Base-by-base conservation (phyloP, 1,140 invertebrate genomes). In the Prorops nasuta region DNA sequence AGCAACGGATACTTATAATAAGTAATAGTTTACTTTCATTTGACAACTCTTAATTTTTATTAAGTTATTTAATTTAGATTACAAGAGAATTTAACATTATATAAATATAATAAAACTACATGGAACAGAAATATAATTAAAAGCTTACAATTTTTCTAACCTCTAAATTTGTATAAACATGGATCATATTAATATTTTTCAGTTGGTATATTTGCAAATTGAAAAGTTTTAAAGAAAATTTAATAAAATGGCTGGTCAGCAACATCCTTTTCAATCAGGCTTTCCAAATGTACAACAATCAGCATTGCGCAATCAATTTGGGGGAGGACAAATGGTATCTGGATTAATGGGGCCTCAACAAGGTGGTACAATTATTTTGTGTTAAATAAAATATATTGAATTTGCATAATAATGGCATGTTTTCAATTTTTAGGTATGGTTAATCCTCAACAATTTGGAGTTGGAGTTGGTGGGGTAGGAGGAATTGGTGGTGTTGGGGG, bases 181-280 rank as follows among this genome's bases (percentile, higher is more conserved):
- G n/a, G n/a, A n/a, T n/a, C n/a, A n/a, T n/a, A n/a, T n/a, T n/a
- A n/a, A n/a, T n/a, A n/a, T n/a, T n/a, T n/a, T n/a, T n/a, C n/a
- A n/a, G n/a, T n/a, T n/a, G n/a, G n/a, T n/a, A n/a, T n/a, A n/a
- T n/a, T n/a, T n/a, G n/a, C n/a, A n/a, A n/a, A n/a, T n/a, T n/a
- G n/a, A n/a, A n/a, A n/a, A n/a, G n/a, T n/a, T n/a, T n/a, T 28
- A 10, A 28, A 28, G 10, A 6, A 28, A 28, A 6, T 28, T 28
- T 28, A 22, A 22, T 41, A 63, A 51, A 42, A 84, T 84, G 83
- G 75, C 82, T 39, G 82, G 79, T 12, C 80, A 81, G 48, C 79
- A 79, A 44, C 82, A 83, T 73, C 78, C 79, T 39, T 84, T 81
- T 51, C 77, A 81, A 55, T 73, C 80, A 48, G 79, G 80, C 24